Evolutionary conservation across 1,140 invertebrate species (phyloP).

Genomic region (Leptopilina boulardi): DNA sequence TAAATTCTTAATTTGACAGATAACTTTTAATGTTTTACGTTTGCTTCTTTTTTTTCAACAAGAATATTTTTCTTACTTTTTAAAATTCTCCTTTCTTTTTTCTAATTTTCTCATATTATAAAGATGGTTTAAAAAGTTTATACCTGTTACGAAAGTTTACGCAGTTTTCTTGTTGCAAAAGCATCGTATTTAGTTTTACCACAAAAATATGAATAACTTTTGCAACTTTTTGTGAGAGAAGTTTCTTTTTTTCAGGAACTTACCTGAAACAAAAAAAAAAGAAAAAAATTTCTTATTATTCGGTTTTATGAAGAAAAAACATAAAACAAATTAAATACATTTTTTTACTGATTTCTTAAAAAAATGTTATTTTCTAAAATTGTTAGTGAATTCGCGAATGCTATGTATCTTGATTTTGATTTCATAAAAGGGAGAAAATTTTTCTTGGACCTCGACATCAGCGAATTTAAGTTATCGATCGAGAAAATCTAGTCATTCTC

Average conservation of each 20-base stretch:
- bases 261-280: not conserved
- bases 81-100: not conserved
- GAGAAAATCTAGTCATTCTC: not conserved
- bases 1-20: not conserved
- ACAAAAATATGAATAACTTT: not conserved
- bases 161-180: too few relatives aligned
- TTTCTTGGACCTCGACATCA: too few relatives aligned
- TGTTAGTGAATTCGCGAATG: too few relatives aligned
- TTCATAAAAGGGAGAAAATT: too few relatives aligned
- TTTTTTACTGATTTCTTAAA: too few relatives aligned
- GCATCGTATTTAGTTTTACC: not conserved
- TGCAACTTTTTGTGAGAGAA: not conserved
- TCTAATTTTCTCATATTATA: too few relatives aligned
- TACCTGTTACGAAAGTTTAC: too few relatives aligned
- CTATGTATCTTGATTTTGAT: too few relatives aligned
- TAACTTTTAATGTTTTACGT: constrained; percentile 2
- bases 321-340: too few relatives aligned
- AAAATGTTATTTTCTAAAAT: too few relatives aligned
- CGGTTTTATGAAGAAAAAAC: too few relatives aligned
- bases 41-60: not conserved
- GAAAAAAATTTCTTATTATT: not conserved
- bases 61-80: not conserved
- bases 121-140: too few relatives aligned
- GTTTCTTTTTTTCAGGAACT: not conserved
- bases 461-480: not conserved